Base-by-base conservation (phyloP, 2,113 vertebrate genomes). In the Henicopernis longicauda region DNA sequence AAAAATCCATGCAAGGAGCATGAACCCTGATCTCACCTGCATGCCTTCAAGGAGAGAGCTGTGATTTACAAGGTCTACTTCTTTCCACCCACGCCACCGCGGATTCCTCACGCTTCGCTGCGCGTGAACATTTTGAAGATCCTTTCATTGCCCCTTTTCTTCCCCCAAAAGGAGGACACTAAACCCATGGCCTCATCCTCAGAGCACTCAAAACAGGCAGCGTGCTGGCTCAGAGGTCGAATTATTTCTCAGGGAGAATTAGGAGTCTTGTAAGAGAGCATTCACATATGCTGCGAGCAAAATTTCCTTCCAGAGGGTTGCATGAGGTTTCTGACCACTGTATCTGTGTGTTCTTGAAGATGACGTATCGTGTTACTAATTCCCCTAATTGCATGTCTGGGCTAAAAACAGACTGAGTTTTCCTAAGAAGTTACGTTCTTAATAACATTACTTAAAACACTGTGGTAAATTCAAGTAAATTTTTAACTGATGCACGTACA, bases 371-470 rank as follows among this genome's bases (percentile, higher is more conserved):
- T 54, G 49, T 98, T 98, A 98, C 98, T 98, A 98, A 98, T 98
- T 98, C 97, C 96, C 96, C 90, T 98, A 98, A 98, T 98, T 98
- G 97, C 96, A 98, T 97, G 97, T 97, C 97, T 98, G 97, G 97
- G 97, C 97, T 98, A 97, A 97, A 98, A 98, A 97, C 97, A 98
- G 98, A 93, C 96, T 81, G 97, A 97, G 97, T 98, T 98, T 98
- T 97, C 97, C 98, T 97, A 97, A 98, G 98, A 96, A 98, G 98
- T 97, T 97, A 96, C 98, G 86, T 97, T 98, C 97, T 97, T 97
- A 97, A 98, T 95, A 95, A 81, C 95, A 42, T 98, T 93, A 78
- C 93, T 95, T 40, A 96, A 94, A 98, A 95, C 97, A 55, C 96
- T 97, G 98, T 1, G 95, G 97, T 97, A 67, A 97, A 91, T 19